Evolutionary conservation across 2,888 invertebrate genomes (phyloP).

Genomic region (Agonopterix arenella): DNA sequence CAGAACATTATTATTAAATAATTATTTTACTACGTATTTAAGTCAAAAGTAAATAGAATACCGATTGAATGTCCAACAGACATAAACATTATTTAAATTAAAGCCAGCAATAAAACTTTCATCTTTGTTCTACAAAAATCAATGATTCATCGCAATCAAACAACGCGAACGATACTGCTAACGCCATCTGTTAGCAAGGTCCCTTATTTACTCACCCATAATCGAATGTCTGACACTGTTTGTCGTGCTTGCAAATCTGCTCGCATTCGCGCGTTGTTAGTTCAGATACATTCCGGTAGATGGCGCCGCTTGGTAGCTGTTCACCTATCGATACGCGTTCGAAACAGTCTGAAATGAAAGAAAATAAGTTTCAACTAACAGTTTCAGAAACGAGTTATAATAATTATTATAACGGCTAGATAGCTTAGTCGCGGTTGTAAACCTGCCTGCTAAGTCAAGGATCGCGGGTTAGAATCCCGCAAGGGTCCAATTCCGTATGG

Average conservation of each 20-base stretch:
- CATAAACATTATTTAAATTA: no score
- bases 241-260: slow-evolving; percentile 79
- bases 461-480: no score
- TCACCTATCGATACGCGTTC: slow-evolving; percentile 80
- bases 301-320: slow-evolving; percentile 74
- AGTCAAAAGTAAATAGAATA: no score
- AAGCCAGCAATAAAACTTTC: background rate
- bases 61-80: no score
- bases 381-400: background rate
- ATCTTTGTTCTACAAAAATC: background rate
- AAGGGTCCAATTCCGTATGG: no score
- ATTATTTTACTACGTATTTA: no score
- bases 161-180: background rate
- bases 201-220: slow-evolving; percentile 71
- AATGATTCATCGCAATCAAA: background rate
- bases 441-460: no score
- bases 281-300: slow-evolving; percentile 78
- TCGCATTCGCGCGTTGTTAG: slow-evolving; percentile 79
- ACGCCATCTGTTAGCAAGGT: background rate
- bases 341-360: slow-evolving; percentile 75
- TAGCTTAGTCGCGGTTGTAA: no score
- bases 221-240: slow-evolving; percentile 79
- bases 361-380: no score
- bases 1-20: no score
- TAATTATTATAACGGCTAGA: background rate